Base-by-base conservation (phyloP, 2,113 vertebrate genomes). In the Ibidorhyncha struthersii region DNA sequence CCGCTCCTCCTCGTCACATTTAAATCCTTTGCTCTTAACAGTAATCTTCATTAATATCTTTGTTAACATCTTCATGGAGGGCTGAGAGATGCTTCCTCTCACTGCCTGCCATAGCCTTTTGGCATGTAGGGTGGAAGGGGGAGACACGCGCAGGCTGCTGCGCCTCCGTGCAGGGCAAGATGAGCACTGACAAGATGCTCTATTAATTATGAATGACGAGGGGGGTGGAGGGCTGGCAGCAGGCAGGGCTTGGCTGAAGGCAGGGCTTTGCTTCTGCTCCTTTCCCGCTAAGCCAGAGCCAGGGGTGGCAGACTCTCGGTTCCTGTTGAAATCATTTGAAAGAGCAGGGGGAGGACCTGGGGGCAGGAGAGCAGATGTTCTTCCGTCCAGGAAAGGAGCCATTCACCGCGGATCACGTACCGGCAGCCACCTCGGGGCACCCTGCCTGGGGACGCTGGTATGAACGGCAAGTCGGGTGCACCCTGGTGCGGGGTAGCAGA, bases 401-500 rank as follows among this genome's bases (percentile, higher is more conserved):
- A 2, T 76, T 59, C 6, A 2, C 29, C n/a, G 29, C 1, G 1
- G 30, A 21, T 11, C 34, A 43, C 4, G 3, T 8, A 36, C 10
- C 38, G 61, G n/a, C 50, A 71, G 21, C 58, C 8, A 1, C 7
- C 20, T 69, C 38, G 10, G 53, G 50, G n/a, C 29, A n/a, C 25
- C 14, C 32, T 38, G 56, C n/a, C 47, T 63, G 49, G 49, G 22
- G 49, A 50, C 49, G 6, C 49, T 50, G 63, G 27, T 45, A 7
- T 0, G 2, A 66, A 30, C 47, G 10, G 21, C 0, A 4, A 15
- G 7, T 40, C 0, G 1, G 32, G 11, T 38, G 9, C 40, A 30
- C 17, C 50, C 43, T 52, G 32, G 23, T 58, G 16, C 1, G 1
- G 45, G 41, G 22, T 34, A 41, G 56, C 65, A 86, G 61, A 45